Evolutionary conservation across 2,113 vertebrate species (phyloP), one percentile per base, ranked within the genome.

Genomic region (Ochotona curzoniae): DNA sequence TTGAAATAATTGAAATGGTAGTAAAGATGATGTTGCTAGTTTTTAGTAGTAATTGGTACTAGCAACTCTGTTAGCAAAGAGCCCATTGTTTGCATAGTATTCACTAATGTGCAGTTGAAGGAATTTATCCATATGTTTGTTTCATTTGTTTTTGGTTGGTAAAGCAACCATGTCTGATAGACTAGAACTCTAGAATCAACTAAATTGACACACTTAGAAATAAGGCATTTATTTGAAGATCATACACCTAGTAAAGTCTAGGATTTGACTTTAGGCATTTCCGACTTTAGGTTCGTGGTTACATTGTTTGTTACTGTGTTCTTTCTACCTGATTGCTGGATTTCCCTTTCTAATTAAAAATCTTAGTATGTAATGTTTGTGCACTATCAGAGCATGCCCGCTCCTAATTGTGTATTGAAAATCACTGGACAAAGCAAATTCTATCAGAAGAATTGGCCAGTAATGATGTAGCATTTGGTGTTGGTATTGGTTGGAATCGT

Each of bases 131-230:
- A 0, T 76, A 32, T 6, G 10, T 85, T 51, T 63, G n/a, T 84
- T 87, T 81, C 44, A 87, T 66, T 92, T 74, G 57, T 92, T 51
- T 87, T 92, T 85, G 78, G 38, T 78, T 87, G 8, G 94, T 71
- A 30, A 0, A 35, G 8, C 69, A 84, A 20, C 54, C 57, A 15
- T 89, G 11, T 91, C 23, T 66, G 74, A 47, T 86, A 61, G 64
- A 57, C 18, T 51, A 71, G 18, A 90, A 14, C 51, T 13, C 0
- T 54, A 5, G 20, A 18, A 57, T 94, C 70, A 73, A 81, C 4
- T 23, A 47, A 81, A 44, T 61, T 35, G 70, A 87, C 20, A 25
- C 35, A 83, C 25, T 70, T n/a, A 81, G 21, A 23, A 60, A 61
- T 83, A 64, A 67, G 83, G 44, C 66, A 44, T 23, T 61, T 70